Evolutionary conservation across 2,113 vertebrate genomes (phyloP).

Genomic region (Vicugna pacos): DNA sequence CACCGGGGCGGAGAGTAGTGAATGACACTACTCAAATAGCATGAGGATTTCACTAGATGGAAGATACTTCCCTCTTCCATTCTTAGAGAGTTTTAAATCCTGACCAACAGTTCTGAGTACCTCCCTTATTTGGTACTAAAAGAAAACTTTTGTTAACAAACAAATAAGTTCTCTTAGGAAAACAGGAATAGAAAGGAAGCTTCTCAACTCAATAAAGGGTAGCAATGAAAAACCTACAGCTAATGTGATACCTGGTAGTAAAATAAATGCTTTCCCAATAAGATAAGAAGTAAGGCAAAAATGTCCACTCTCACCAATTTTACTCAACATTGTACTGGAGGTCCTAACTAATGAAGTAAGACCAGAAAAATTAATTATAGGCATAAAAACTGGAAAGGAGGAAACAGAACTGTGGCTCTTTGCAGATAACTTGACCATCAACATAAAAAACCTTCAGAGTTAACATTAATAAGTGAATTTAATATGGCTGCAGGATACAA

Average conservation of each 20-base stretch:
- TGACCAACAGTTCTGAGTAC: background rate
- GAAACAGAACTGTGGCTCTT: background rate
- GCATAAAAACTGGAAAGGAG: background rate
- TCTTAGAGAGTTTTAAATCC: background rate
- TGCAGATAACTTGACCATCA: background rate
- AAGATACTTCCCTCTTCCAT: background rate
- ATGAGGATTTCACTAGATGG: background rate
- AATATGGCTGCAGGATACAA: background rate
- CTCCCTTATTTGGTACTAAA: background rate
- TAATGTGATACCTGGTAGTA: background rate
- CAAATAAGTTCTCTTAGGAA: background rate
- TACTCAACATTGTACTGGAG: background rate
- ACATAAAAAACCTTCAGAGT: background rate
- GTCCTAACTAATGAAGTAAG: background rate
- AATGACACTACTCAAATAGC: too few species aligned
- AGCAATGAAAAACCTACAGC: background rate
- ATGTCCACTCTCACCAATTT: background rate
- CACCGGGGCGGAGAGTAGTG: too few species aligned
- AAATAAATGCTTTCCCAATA: background rate
- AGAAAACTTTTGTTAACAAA: background rate
- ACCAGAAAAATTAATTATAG: background rate
- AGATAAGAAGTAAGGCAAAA: constrained; percentile 7
- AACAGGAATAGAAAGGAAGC: background rate
- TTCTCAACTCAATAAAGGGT: background rate
- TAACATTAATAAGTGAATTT: background rate